Evolutionary conservation across 2,888 invertebrate genomes (phyloP), one percentile per base, ranked within the genome.

Genomic region (Pyrochroa serraticornis): DNA sequence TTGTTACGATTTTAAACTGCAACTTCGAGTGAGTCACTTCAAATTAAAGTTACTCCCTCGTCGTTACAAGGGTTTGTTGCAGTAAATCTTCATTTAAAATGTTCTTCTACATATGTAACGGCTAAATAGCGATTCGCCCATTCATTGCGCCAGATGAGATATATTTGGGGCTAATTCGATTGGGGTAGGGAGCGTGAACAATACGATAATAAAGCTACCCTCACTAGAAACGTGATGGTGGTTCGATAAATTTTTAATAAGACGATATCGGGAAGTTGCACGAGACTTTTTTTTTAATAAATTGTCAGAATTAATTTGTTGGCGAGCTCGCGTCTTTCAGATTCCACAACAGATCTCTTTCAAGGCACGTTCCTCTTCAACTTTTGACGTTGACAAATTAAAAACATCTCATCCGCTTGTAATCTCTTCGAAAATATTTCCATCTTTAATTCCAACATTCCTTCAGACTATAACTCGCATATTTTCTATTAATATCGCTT

Each of bases 41-140:
- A 22, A 22, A 22, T 22, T 22, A 22, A 22, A 22, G 22, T 22
- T 22, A 5, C 22, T 22, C 22, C 22, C 22, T 22, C 22, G 22
- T 22, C 5, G 22, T 5, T 5, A 5, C 22, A 22, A 22, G 22
- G 22, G 22, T 5, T 22, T 22, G 22, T 53, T 35, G 64, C 53
- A 57, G 50, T 62, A 64, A 64, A 65, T 65, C 62, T 63, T 61
- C 63, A 65, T 65, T 64, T 65, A n/a, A n/a, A n/a, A 63, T 65
- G 60, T 65, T 37, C 58, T 58, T 46, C 39, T 61, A 59, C 62
- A 65, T 62, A 63, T 65, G 62, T 60, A 63, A 55, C 50, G 54
- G 59, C 61, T 65, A 65, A 60, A 58, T 55, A 42, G 9, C 35
- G 43, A 30, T 37, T 47, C 31, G 41, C 32, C 46, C 34, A 22